Percentiles rank a stretch among this genome's conserved stretches.
These are phyloP conservation scores for Sebastes alutus DNA, from an alignment of 2,797 vertebrate genomes.

Conservation along the genomic window DNA sequence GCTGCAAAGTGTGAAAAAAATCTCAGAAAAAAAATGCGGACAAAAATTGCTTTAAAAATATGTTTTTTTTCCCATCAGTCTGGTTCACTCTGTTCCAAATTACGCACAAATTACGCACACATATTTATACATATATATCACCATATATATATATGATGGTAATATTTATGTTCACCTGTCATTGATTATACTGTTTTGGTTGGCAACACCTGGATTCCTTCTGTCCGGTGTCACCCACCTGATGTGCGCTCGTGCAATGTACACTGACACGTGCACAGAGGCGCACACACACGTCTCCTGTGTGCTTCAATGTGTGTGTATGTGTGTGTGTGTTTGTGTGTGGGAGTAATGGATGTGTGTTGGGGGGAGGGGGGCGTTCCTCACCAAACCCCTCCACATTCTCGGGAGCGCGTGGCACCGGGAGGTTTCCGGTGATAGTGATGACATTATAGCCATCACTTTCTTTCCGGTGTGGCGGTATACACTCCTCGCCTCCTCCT, in stretches of 20 bases:
- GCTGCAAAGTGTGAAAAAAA: conserved; percentile 32
- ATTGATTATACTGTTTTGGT: not conserved
- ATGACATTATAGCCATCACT: conserved; percentile 61
- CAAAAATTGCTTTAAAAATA: not conserved
- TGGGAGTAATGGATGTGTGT: not conserved
- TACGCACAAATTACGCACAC: not conserved
- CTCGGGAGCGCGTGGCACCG: conserved; percentile 60
- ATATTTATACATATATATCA: not conserved
- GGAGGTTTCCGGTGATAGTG: conserved; percentile 79
- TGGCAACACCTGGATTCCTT: not conserved
- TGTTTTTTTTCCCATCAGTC: not conserved
- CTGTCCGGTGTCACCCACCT: not conserved
- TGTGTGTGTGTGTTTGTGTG: not conserved
- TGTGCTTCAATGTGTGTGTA: not conserved
- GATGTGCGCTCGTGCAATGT: conserved; percentile 21
- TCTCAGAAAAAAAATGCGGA: not conserved
- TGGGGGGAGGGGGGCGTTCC: conserved; percentile 6
- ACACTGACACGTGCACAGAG: conserved; percentile 20
- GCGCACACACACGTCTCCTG: conserved; percentile 2
- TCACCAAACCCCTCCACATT: conserved; percentile 28
- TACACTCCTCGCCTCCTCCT: not conserved
- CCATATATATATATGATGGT: not conserved
- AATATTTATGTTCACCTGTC: not conserved
- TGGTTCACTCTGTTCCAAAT: not conserved
- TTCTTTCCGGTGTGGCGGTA: conserved; percentile 61